Base-by-base conservation (phyloP, 2,888 invertebrate genomes). In the Mesorhabditis spiculigera region DNA sequence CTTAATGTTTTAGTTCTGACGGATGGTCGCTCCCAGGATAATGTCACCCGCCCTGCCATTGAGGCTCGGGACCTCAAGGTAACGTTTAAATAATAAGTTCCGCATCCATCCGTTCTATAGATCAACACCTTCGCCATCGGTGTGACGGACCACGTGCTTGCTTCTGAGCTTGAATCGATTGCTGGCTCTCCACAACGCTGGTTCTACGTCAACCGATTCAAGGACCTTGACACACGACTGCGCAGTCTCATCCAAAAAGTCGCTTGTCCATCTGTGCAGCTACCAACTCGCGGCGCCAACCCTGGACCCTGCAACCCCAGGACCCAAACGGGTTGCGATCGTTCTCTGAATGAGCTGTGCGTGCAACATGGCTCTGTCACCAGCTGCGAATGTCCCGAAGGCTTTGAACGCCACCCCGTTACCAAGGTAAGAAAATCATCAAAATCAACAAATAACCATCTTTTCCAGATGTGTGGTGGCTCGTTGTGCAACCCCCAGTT, bases 61-160 rank as follows among this genome's bases (percentile, higher is more conserved):
- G 66, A 77, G n/a, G 86, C 86, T 1, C 75, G 85, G 8, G 72
- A 79, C n/a, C 68, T 78, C 4, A 82, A 65, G 58, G 58, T 50
- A 50, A 50, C 1, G 8, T 50, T 10, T n/a, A 50, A 13, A 13
- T 50, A 3, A 50, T 50, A 3, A 10, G 1, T 50, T 50, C 58
- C 58, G n/a, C 10, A 50, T 50, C n/a, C 10, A 50, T 13, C 58
- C n/a, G 13, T 41, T n/a, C n/a, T 70, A 8, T 67, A 67, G n/a
- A 82, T 86, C 69, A 82, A 82, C 64, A 85, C 86, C 72, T 85
- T 86, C 70, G 85, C 86, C 13, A 85, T 87, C 58, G 87, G 87
- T 5, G 86, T 87, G 4, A 86, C 86, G 4, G 82, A 83, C 67
- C 76, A 86, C 82, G 78, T 84, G 71, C 71, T 85, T 45, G 85